Conservation (phyloP, 2,113 vertebrate species). For the Electrona antarctica region DNA sequence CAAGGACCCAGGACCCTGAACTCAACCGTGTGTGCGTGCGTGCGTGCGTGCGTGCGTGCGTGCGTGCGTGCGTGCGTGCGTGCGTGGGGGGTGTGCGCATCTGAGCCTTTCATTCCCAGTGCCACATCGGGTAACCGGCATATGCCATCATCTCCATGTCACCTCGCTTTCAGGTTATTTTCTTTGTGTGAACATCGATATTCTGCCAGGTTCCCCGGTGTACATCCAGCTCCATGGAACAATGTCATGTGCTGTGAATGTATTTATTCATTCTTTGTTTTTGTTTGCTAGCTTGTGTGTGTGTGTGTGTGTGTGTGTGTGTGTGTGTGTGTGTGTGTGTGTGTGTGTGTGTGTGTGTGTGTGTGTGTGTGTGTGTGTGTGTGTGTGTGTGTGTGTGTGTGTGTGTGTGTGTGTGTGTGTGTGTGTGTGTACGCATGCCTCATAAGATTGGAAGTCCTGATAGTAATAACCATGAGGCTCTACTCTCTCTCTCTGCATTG, state of each 20-base stretch:
- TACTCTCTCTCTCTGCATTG: constrained; percentile 13
- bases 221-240: too few species aligned
- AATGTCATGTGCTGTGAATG: too few species aligned
- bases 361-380: neutral
- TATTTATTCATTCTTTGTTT: too few species aligned
- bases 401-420: constrained; percentile 3
- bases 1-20: constrained; percentile 15
- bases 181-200: too few species aligned
- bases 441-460: constrained; percentile 54
- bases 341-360: too few species aligned
- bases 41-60: too few species aligned
- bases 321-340: constrained; percentile 9
- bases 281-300: neutral
- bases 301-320: constrained; percentile 18
- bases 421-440: constrained; percentile 22
- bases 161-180: neutral
- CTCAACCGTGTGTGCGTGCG: constrained; percentile 1
- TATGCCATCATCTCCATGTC: neutral
- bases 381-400: constrained; percentile 18
- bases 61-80: neutral
- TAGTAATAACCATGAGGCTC: constrained; percentile 46
- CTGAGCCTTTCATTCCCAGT: neutral
- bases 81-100: neutral
- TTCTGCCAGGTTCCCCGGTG: too few species aligned
- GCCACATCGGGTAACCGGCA: too few species aligned